phyloP scores from a whole-genome alignment of 2,888 invertebrate genomes.

The Rhyacophila evoluta region DNA sequence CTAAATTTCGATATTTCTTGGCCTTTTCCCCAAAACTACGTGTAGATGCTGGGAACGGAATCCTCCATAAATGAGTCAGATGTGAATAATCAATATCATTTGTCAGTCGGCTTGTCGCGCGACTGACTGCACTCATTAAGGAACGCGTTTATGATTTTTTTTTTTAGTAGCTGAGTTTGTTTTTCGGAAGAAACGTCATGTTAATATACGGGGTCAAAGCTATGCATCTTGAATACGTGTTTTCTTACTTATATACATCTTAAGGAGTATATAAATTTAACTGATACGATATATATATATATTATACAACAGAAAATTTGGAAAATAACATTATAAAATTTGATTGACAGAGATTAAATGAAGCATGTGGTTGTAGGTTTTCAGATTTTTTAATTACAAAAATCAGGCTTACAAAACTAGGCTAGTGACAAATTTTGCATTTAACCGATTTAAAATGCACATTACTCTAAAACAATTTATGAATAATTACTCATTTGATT shows the following conservation, averaged over 20 bases:
- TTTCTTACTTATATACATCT: too few species aligned
- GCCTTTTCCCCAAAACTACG: background rate
- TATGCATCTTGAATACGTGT: background rate
- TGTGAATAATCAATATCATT: slow-evolving; percentile 22
- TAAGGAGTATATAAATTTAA: too few species aligned
- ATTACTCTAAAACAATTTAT: too few species aligned
- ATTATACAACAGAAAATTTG: background rate
- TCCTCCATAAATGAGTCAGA: slow-evolving; percentile 19
- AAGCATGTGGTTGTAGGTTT: too few species aligned
- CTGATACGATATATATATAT: too few species aligned
- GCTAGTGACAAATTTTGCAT: too few species aligned
- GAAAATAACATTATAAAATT: background rate
- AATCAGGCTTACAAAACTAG: too few species aligned
- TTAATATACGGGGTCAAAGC: background rate
- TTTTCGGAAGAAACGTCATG: background rate
- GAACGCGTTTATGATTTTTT: background rate
- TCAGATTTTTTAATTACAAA: too few species aligned
- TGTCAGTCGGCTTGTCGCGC: background rate
- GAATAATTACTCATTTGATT: too few species aligned
- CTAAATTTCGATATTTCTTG: slow-evolving; percentile 9
- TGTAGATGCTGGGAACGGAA: background rate
- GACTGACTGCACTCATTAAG: slow-evolving; percentile 22
- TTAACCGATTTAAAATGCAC: too few species aligned
- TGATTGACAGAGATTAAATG: too few species aligned
- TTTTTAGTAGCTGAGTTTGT: background rate